Evolutionary conservation across 2,113 vertebrate genomes (phyloP), one percentile per base, ranked within the genome.

Genomic region (Phocoena phocoena): DNA sequence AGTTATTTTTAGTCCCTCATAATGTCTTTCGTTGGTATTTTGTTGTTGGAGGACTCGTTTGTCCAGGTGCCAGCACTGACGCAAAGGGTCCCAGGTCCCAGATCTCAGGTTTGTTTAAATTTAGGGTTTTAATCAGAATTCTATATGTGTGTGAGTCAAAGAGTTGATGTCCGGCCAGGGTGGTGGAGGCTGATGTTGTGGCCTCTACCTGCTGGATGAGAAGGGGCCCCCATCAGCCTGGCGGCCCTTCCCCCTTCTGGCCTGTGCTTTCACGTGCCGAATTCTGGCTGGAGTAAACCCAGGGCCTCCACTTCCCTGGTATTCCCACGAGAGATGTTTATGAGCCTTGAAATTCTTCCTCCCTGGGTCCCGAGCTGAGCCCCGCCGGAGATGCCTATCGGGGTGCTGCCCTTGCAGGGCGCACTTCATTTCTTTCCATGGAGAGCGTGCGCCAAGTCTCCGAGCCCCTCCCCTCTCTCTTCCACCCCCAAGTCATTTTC

Each of bases 331-430:
- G 68, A 67, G 55, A 68, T 5, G 15, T 94, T 98, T 90, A 93
- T 90, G 96, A 97, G 84, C 89, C 90, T 97, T 93, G 85, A 96
- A 91, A 94, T 95, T 94, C 58, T 97, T 95, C 92, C 76, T 33
- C 31, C 38, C 38, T 28, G 82, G 70, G 77, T 84, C 62, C 94
- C 47, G n/a, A 71, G 47, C 73, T 36, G 88, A 1, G 3, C 85
- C 89, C 67, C 25, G 26, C 8, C n/a, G 8, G 28, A 97, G 96
- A 93, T 89, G 93, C 85, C 71, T 96, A 93, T 88, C 68, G 15
- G 33, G 6, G 73, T 65, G 36, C 95, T 68, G 71, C 65, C 41
- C 13, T 90, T 41, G 50, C 88, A 96, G 88, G 53, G 31, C 67
- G 50, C 13, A 0, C 36, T 38, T 67, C 17, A 2, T 87, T 95